Conservation (phyloP, 2,113 vertebrate genomes). For the Rhipidura dahli region DNA sequence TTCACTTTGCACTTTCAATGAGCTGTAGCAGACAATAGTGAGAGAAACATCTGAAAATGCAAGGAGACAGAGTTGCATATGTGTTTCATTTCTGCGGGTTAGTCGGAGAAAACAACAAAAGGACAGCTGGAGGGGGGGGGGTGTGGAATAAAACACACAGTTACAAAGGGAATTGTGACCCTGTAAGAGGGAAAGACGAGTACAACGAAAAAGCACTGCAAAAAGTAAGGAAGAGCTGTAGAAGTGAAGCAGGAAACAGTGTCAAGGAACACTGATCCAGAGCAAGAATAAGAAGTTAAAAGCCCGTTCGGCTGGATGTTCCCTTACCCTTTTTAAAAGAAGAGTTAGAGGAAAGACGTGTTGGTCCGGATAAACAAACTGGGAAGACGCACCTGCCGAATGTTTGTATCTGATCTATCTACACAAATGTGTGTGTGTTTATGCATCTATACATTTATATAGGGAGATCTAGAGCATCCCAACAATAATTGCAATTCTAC, state of each 20-base stretch:
- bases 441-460: background rate
- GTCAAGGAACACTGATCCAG: background rate
- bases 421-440: background rate
- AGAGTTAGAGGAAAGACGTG: background rate
- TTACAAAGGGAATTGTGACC: conserved; percentile 61
- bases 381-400: conserved; percentile 10
- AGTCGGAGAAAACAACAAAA: conserved; percentile 71
- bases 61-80: conserved; percentile 76
- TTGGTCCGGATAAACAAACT: background rate
- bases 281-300: background rate
- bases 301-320: background rate
- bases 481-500: background rate
- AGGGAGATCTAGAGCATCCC: background rate
- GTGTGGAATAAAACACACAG: background rate
- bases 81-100: conserved; percentile 75
- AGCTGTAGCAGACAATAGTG: conserved; percentile 72
- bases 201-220: conserved; percentile 13
- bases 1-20: conserved; percentile 77
- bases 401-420: background rate
- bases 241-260: background rate
- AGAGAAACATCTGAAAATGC: conserved; percentile 76
- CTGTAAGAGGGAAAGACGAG: conserved; percentile 19
- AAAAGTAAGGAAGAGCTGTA: background rate
- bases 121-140: conserved; percentile 19
- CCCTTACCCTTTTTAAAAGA: background rate